Percentiles rank a stretch among this genome's conserved stretches.
phyloP scores from a whole-genome alignment of 1,140 invertebrate species.

The Schmidtea mediterranea region DNA sequence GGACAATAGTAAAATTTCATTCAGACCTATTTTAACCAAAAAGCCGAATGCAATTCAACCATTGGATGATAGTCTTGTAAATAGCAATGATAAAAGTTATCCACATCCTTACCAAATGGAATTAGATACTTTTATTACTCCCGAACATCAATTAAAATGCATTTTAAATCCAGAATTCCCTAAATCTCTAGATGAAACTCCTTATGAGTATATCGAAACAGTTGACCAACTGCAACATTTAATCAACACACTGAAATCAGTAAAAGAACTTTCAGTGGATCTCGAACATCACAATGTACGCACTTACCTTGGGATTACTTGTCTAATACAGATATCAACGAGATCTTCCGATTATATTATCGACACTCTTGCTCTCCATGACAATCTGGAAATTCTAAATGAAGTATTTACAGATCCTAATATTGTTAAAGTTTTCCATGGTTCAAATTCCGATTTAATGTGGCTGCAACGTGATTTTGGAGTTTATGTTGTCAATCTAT shows the following conservation, averaged over 20 bases:
- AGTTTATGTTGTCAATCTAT: constrained; percentile 80
- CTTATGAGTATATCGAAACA: constrained; percentile 34
- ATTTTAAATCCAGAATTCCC: neutral
- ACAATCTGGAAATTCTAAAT: constrained; percentile 55
- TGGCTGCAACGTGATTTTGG: constrained; percentile 88
- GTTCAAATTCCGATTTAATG: constrained; percentile 54
- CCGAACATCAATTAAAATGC: neutral
- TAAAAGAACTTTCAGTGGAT: constrained; percentile 52
- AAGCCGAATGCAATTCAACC: neutral
- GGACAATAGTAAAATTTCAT: too few species aligned
- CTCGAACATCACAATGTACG: constrained; percentile 62
- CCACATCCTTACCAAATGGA: too few species aligned
- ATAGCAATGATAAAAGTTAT: neutral
- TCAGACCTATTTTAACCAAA: too few species aligned
- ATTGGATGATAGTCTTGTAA: neutral
- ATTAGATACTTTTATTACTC: too few species aligned
- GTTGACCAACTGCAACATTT: constrained; percentile 37
- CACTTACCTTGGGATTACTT: constrained; percentile 52
- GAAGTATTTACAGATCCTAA: constrained; percentile 64
- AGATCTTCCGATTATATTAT: constrained; percentile 56
- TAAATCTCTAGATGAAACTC: neutral
- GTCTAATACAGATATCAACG: constrained; percentile 78
- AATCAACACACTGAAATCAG: constrained; percentile 36
- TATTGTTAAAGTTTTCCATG: constrained; percentile 80
- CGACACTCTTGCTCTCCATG: constrained; percentile 52